Evolutionary conservation across 2,888 invertebrate genomes (phyloP), one percentile per base, ranked within the genome.

Genomic region (Hetaerina titia): DNA sequence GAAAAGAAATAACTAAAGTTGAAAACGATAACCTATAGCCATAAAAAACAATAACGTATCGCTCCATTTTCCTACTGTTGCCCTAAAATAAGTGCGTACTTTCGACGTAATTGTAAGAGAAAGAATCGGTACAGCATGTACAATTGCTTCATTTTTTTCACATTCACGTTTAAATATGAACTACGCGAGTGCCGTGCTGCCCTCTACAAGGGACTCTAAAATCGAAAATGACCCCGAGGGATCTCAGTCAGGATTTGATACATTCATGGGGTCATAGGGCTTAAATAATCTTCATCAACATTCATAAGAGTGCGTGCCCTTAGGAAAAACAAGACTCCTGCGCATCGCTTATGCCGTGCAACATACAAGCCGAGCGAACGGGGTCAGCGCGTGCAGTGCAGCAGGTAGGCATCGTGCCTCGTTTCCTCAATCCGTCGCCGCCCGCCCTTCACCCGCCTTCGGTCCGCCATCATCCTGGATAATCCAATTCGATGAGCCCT

Each of bases 401-500:
- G 81, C 31, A 22, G 31, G 81, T 22, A 31, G 13, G 4, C 31
- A 81, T n/a, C 31, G 15, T 25, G 13, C 81, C 31, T 31, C 22
- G 31, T 31, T 74, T 74, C 74, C 25, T 8, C 74, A 8, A 74
- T 25, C 74, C 60, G 11, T 15, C n/a, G 25, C 74, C 74, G 74
- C 74, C 74, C 25, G 17, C 56, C 45, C 60, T 92, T 64, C 56
- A 63, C 8, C 74, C 57, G 57, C 25, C 60, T 15, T 11, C 60
- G 25, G 60, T 60, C 74, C 25, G 90, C 22, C 92, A 63, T 22
- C 45, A 92, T 31, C 31, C 63, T 11, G 31, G 31, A 56, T 89
- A 89, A 69, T 56, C 45, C 92, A 22, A 92, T 69, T 69, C 92
- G 92, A 58, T 56, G 22, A n/a, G 89, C 89, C 22, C 89, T 89